Base-by-base conservation (phyloP, 2,888 invertebrate species). In the Nomada lathburiana region DNA sequence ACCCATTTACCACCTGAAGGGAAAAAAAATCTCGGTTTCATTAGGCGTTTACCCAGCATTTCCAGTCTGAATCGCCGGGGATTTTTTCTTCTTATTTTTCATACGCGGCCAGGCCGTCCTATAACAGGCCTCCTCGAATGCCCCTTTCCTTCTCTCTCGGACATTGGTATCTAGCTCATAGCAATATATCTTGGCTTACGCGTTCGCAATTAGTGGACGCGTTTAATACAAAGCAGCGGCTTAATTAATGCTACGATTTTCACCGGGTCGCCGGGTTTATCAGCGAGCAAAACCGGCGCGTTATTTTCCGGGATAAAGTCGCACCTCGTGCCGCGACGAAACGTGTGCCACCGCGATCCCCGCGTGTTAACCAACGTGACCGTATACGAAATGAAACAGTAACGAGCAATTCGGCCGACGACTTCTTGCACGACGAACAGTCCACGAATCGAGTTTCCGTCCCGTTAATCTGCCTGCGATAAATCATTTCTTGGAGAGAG, bases 1-100 rank as follows among this genome's bases (percentile, higher is more conserved):
- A 91, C 89, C 90, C 85, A 85, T 90, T 89, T 91, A 88, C 80
- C 83, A 78, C 52, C 65, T 69, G 68, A 70, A 86, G 80, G 80
- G 52, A 59, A 72, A 88, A 90, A 88, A 90, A 91, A 89, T 92
- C 92, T 92, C 92, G 70, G 90, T 92, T 92, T 91, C 91, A 83
- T 90, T 89, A 85, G 90, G 62, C 86, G 86, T 86, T 90, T 88
- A 86, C 88, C 86, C 81, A 89, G 44, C 85, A 88, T 91, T 92
- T 92, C 91, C 91, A 92, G 84, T 92, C 92, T 92, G 85, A 92
- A 92, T 92, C 86, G 82, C 83, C 60, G 63, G 70, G 36, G 36
- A 36, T 36, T 36, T 36, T 36, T 36, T 36, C 36, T 36, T 36
- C 1, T 7, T 36, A 77, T 36, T 86, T 86, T 81, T 83, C 85